Conservation (phyloP, 2,888 invertebrate genomes). For the Trachelus troglodyta region DNA sequence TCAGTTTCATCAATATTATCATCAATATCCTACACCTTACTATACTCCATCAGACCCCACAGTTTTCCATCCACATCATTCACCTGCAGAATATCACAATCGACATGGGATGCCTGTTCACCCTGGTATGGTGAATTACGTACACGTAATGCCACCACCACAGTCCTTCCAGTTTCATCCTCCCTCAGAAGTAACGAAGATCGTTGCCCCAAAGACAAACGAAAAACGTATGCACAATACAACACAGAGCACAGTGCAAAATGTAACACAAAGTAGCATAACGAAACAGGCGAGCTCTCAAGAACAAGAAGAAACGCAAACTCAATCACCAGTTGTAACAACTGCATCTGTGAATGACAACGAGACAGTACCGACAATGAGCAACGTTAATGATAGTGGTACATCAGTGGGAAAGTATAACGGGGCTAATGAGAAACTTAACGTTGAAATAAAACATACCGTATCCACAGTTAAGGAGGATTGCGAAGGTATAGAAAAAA, state of each 20-base stretch:
- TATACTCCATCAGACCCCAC: conserved; percentile 37
- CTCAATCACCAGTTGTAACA: not conserved
- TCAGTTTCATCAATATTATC: conserved; percentile 43
- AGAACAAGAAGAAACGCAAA: conserved; percentile 26
- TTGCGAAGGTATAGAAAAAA: conserved; percentile 45
- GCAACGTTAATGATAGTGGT: conserved; percentile 32
- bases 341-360: conserved; percentile 46
- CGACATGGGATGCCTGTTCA: conserved; percentile 31
- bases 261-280: conserved; percentile 24
- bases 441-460: conserved; percentile 50
- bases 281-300: conserved; percentile 43
- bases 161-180: conserved; percentile 67
- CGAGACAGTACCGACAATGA: conserved; percentile 42
- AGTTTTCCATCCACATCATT: conserved; percentile 44
- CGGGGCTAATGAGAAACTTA: conserved; percentile 11
- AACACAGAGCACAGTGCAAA: not conserved
- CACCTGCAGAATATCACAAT: conserved; percentile 31
- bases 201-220: conserved; percentile 33
- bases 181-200: conserved; percentile 38
- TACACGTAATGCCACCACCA: conserved; percentile 51
- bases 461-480: conserved; percentile 47
- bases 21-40: conserved; percentile 34
- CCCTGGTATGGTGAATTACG: conserved; percentile 34
- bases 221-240: conserved; percentile 46
- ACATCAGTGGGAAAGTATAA: conserved; percentile 30